A percentile compares a stretch with the other conserved stretches of the same genome.
These are phyloP conservation scores for Poecilia velifera DNA, from an alignment of 2,797 vertebrate species.

Conservation along the genomic window DNA sequence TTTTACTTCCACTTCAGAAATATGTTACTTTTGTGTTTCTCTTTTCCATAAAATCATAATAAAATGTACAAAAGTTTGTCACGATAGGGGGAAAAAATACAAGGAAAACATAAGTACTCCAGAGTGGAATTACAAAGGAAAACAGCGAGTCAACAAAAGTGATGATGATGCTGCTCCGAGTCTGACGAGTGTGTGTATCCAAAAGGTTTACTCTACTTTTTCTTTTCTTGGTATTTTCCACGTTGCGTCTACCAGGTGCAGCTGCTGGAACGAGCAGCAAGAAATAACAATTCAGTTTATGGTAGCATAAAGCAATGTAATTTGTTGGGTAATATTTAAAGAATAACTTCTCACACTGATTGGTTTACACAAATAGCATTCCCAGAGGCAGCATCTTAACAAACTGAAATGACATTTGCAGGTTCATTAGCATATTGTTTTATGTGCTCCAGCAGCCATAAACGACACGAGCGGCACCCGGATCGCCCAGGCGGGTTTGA, in stretches of 20 bases:
- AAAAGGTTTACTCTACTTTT: neutral
- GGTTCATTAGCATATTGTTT: constrained; percentile 9
- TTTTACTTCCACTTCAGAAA: neutral
- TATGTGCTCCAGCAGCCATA: neutral
- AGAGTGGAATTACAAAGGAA: neutral
- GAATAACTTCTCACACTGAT: neutral
- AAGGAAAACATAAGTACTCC: neutral
- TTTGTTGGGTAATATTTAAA: constrained; percentile 8
- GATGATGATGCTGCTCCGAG: neutral
- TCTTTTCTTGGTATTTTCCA: neutral
- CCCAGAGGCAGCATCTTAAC: neutral
- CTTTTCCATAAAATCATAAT: neutral
- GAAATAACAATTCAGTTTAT: neutral
- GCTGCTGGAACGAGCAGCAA: neutral
- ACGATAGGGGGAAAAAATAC: neutral
- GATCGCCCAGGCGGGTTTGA: neutral
- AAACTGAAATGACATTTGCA: constrained; percentile 18
- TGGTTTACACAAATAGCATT: constrained; percentile 5
- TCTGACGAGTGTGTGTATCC: neutral
- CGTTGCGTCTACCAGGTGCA: neutral
- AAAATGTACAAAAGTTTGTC: neutral
- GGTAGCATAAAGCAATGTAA: constrained; percentile 2
- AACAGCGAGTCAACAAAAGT: neutral
- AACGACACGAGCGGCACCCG: neutral
- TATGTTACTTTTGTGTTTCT: neutral